Base-by-base conservation (phyloP, 2,113 vertebrate species). In the Podiceps cristatus region DNA sequence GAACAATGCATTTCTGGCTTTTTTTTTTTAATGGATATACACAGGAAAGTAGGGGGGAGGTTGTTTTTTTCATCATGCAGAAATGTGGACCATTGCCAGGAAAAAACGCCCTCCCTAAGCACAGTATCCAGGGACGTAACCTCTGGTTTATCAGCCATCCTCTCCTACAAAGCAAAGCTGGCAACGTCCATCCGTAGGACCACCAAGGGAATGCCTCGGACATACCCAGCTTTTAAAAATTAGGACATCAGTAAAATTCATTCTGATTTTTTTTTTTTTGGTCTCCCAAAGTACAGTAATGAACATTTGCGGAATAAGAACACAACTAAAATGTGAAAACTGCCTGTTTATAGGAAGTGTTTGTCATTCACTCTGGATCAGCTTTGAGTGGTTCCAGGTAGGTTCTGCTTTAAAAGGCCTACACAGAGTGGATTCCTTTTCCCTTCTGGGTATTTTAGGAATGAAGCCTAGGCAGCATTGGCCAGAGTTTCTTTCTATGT, bases 171-270 rank as follows among this genome's bases (percentile, higher is more conserved):
- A 56, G 45, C 40, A 81, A 49, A 73, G 18, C 25, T 31, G 52
- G 18, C 28, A 37, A n/a, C 0, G 1, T 31, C 6, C 0, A 11
- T 22, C 59, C 62, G n/a, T 19, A 63, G 13, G 15, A 62, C n/a
- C 13, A 64, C 28, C 24, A n/a, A 73, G 20, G 55, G 33, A 63
- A 72, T 7, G 11, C 59, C 44, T 37, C 50, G 28, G 18, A 64
- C 35, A 52, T 4, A 69, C 1, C 7, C 10, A 24, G 20, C 68
- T 40, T 52, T 80, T 77, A 50, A 53, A 84, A 40, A 5, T 55
- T 56, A 9, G 13, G 20, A 15, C 45, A 47, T 2, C 50, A 6
- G 35, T 9, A 22, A 84, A 85, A 60, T 73, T 73, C 4, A 52
- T 74, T 71, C 58, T 28, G 9, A 33, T 62, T 7, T 17, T 3